These are phyloP conservation scores for Ascidia mentula DNA, from an alignment of 23 tunicate species.

Conservation along the genomic window DNA sequence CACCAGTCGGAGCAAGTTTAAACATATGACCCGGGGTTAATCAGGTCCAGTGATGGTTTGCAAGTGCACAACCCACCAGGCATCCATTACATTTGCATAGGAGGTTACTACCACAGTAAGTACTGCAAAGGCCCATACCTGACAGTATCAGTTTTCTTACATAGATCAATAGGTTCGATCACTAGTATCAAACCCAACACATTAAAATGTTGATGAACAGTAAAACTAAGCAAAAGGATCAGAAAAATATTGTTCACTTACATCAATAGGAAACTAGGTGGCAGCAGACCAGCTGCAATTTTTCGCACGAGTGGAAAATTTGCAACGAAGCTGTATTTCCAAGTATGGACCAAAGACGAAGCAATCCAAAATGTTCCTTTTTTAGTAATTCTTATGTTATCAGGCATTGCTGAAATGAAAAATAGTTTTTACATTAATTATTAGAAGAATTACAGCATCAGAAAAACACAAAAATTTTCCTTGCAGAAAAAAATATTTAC, in stretches of 20 bases:
- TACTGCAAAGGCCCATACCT: not conserved
- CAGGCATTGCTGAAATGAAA: constrained; percentile 58
- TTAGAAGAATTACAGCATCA: too few species aligned
- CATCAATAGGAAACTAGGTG: constrained; percentile 15
- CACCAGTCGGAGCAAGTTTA: too few species aligned
- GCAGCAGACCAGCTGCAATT: constrained; percentile 31
- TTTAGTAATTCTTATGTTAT: constrained; percentile 52
- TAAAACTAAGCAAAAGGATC: too few species aligned
- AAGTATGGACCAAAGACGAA: not conserved
- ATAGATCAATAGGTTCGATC: too few species aligned
- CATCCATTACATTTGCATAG: too few species aligned
- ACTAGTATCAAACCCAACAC: too few species aligned
- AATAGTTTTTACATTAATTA: too few species aligned
- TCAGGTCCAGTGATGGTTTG: not conserved
- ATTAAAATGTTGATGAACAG: too few species aligned
- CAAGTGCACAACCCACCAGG: not conserved
- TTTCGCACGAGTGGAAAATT: constrained; percentile 24
- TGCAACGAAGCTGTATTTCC: not conserved
- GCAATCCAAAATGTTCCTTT: constrained; percentile 48
- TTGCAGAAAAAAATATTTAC: too few species aligned
- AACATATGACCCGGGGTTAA: too few species aligned
- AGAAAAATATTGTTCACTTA: too few species aligned
- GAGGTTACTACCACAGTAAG: not conserved
- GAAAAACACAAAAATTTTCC: too few species aligned
- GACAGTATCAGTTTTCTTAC: not conserved